phyloP scores from a whole-genome alignment of 2,113 vertebrate genomes.

The Zingel zingel region DNA sequence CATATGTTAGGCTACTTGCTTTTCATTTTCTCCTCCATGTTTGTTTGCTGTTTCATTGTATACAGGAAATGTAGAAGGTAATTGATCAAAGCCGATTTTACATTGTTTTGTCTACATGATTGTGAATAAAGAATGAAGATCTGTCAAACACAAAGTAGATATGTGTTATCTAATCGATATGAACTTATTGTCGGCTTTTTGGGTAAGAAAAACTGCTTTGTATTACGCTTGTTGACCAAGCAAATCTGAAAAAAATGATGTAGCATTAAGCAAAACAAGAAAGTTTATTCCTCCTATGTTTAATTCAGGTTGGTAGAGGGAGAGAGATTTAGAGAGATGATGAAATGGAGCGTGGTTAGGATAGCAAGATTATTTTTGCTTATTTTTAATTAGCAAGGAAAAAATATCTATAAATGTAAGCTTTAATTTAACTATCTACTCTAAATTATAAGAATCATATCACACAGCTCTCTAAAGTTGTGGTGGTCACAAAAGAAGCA shows the following conservation, averaged over 20 bases:
- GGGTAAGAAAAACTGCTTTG: background rate
- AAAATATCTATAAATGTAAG: background rate
- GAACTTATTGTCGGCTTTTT: background rate
- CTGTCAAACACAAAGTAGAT: background rate
- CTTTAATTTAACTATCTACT: background rate
- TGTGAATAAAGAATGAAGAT: background rate
- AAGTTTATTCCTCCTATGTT: background rate
- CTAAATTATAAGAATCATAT: background rate
- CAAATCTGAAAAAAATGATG: too few species aligned
- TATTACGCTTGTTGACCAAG: too few species aligned
- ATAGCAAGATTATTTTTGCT: background rate
- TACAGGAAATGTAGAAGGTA: conserved; percentile 55
- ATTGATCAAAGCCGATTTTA: conserved; percentile 29
- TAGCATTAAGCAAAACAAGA: background rate
- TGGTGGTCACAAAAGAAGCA: background rate
- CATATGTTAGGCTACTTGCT: conserved; percentile 75
- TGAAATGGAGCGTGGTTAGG: background rate
- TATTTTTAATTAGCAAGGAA: background rate
- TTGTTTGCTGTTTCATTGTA: conserved; percentile 68
- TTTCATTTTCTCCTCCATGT: conserved; percentile 67
- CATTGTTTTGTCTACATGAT: background rate
- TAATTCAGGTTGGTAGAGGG: background rate
- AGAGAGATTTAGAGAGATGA: background rate
- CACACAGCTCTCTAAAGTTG: too few species aligned
- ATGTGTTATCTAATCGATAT: background rate